These are phyloP conservation scores for Eumeta japonica DNA, from an alignment of 1,140 invertebrate species.

Conservation along the genomic window DNA sequence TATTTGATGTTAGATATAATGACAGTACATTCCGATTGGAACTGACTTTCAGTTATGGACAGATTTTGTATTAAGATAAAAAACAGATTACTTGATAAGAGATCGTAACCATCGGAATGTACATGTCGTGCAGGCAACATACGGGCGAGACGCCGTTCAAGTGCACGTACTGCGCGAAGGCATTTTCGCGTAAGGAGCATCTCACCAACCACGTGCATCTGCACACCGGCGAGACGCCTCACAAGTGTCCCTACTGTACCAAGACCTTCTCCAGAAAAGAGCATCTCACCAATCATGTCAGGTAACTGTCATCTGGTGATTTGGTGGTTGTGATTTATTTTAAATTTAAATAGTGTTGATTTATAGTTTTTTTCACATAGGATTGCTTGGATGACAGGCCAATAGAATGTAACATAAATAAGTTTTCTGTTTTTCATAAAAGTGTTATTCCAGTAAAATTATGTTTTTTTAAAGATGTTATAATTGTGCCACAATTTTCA, in stretches of 20 bases:
- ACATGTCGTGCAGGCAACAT: conserved; percentile 66
- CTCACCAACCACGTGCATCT: conserved; percentile 75
- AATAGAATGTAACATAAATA: neutral
- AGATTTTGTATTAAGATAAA: neutral
- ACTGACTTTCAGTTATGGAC: conserved; percentile 1
- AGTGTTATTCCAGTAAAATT: neutral
- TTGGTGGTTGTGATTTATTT: conserved; percentile 8
- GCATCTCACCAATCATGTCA: conserved; percentile 75
- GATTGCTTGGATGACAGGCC: too few relatives aligned
- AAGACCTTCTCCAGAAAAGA: conserved; percentile 81
- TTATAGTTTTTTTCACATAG: too few relatives aligned
- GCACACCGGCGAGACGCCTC: conserved; percentile 75
- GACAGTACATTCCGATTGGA: conserved; percentile 7
- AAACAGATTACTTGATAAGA: neutral
- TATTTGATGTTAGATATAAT: conserved; percentile 3
- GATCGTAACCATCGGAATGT: neutral
- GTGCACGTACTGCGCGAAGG: conserved; percentile 68
- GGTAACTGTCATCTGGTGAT: conserved; percentile 39
- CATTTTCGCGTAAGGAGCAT: conserved; percentile 83
- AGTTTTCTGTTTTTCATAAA: neutral
- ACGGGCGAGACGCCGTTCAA: conserved; percentile 76
- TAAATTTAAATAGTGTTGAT: conserved; percentile 4
- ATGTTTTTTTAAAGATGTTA: neutral
- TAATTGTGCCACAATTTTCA: neutral
- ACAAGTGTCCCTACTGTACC: conserved; percentile 74